These are phyloP conservation scores for Bruchidius siliquastri DNA, from an alignment of 2,888 invertebrate genomes.

Conservation along the genomic window DNA sequence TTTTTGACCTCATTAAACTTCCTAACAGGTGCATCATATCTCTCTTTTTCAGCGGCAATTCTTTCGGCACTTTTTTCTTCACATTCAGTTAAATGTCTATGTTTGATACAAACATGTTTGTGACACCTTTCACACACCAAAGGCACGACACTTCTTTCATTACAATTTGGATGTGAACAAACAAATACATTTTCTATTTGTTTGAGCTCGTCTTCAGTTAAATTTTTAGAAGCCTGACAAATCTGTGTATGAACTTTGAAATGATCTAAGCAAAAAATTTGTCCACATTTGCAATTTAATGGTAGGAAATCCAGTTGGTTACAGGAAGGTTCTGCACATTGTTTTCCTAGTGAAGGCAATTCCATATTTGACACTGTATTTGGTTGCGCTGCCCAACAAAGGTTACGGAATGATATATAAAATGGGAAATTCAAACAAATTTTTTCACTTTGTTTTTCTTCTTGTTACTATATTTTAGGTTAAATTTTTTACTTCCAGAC, in stretches of 20 bases:
- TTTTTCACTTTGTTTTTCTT: too few species aligned
- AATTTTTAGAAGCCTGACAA: constrained; percentile 43
- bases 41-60: constrained; percentile 53
- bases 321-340: constrained; percentile 58
- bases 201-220: constrained; percentile 26
- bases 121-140: constrained; percentile 63
- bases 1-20: constrained; percentile 61
- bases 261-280: constrained; percentile 65
- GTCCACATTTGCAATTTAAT: constrained; percentile 60
- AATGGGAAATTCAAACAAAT: too few species aligned
- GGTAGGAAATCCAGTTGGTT: constrained; percentile 71
- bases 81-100: constrained; percentile 50
- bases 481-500: too few species aligned
- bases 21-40: constrained; percentile 56
- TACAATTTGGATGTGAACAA: constrained; percentile 58
- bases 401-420: too few species aligned
- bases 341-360: constrained; percentile 66
- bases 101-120: constrained; percentile 66
- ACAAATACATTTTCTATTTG: constrained; percentile 42
- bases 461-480: too few species aligned
- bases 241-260: constrained; percentile 54
- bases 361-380: constrained; percentile 57
- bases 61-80: constrained; percentile 48
- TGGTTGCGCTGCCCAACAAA: too few species aligned
- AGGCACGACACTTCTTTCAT: constrained; percentile 57